Base-by-base conservation (phyloP, 2,797 vertebrate species). In the Euthynnus affinis region DNA sequence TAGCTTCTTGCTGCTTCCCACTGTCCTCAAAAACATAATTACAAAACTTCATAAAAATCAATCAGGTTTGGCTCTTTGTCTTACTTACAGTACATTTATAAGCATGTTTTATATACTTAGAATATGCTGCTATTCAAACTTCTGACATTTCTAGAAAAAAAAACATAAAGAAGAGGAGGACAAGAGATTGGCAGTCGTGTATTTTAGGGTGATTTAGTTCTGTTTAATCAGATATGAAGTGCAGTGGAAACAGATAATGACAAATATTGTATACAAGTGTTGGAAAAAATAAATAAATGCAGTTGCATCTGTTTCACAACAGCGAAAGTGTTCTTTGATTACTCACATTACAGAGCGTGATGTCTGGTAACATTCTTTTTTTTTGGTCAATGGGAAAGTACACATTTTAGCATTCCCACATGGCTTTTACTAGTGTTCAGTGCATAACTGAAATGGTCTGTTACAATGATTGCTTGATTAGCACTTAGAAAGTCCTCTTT, bases 391-490 rank as follows among this genome's bases (percentile, higher is more conserved):
- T 80, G 40, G 29, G 32, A 71, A 76, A 55, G 57, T 22, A 14
- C 49, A 69, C 44, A 53, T 76, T 78, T 73, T 42, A 74, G 23
- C 34, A 4, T 48, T 58, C 10, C 62, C 6, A 46, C 76, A 63
- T 49, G 71, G 63, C 58, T 88, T 84, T 88, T 74, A 69, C 52
- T 72, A 57, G 48, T 55, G 71, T 75, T 62, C 44, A 52, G 44
- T 60, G 52, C 64, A 75, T 73, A 69, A 78, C 32, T 84, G 34
- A 84, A 80, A 57, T 71, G 52, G 62, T 82, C 22, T 60, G 57
- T 59, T 48, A 69, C 57, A 73, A 74, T 80, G 71, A 53, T 65
- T 71, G 55, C 52, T 74, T 88, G 84, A 88, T 89, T 78, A 70
- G 58, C 37, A 59, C 70, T 76, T 62, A 46, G 44, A 74, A 63